Conservation (phyloP, 2,888 invertebrate genomes). For the Rotaria socialis region DNA sequence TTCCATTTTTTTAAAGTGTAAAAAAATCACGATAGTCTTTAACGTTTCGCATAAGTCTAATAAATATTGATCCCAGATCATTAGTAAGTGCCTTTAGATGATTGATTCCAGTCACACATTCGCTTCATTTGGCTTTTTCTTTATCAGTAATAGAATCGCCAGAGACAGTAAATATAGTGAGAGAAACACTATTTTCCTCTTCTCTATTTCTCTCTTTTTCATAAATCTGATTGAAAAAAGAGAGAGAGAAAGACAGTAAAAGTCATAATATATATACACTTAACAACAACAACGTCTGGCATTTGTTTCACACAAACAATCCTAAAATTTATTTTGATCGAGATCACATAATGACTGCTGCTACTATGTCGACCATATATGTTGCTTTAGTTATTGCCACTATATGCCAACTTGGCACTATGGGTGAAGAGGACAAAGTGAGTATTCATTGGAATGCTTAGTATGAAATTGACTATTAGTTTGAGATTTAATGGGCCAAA, state of each 20-base stretch:
- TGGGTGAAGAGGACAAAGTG: slow-evolving; percentile 5
- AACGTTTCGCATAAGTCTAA: background rate
- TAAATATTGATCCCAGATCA: background rate
- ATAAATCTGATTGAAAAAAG: background rate
- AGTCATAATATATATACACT: background rate
- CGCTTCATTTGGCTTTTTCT: too few relatives aligned
- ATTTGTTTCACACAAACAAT: background rate
- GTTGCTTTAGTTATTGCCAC: background rate
- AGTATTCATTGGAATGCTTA: background rate
- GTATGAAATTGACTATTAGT: too few relatives aligned
- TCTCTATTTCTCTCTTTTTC: background rate
- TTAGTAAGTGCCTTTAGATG: background rate
- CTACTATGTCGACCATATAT: background rate
- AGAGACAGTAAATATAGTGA: background rate
- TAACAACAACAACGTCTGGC: background rate
- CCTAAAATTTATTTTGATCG: background rate
- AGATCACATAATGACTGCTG: background rate
- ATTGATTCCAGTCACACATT: background rate
- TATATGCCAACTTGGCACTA: background rate
- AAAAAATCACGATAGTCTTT: background rate
- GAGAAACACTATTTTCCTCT: background rate
- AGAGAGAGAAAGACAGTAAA: background rate
- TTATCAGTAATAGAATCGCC: too few relatives aligned
- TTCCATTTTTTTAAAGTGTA: background rate
- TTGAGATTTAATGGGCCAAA: too few relatives aligned